Conservation (phyloP, 1,140 invertebrate genomes). For the Macrotrachela quadricornifera region DNA sequence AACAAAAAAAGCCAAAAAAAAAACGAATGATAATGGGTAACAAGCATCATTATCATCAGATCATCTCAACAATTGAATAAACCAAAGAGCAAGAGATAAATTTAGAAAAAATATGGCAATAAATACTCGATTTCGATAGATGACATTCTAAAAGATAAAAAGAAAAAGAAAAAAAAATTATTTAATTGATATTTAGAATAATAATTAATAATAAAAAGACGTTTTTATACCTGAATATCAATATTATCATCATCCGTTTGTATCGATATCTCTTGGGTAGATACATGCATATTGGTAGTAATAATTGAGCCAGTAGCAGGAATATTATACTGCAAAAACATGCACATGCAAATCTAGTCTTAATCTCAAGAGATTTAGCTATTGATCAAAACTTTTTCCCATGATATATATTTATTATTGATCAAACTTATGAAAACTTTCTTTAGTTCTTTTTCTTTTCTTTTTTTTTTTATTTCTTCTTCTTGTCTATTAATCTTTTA, state of each 20-base stretch:
- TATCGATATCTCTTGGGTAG: not conserved
- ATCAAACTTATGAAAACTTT: not conserved
- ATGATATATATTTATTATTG: not conserved
- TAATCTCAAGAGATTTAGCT: not conserved
- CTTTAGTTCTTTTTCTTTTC: not conserved
- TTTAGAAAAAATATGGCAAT: constrained; percentile 7
- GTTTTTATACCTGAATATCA: not conserved
- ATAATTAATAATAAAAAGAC: not conserved
- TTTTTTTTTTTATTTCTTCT: too few relatives aligned
- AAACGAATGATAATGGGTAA: too few relatives aligned
- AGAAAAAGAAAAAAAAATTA: not conserved
- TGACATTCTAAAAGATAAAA: constrained; percentile 4
- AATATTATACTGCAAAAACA: not conserved
- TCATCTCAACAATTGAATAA: constrained; percentile 8
- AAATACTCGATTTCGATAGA: constrained; percentile 5
- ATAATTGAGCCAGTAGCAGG: not conserved
- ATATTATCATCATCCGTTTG: constrained; percentile 5
- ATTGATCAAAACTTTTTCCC: constrained; percentile 7
- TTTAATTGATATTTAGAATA: not conserved
- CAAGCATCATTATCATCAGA: too few relatives aligned
- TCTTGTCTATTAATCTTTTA: too few relatives aligned
- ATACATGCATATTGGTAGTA: constrained; percentile 5
- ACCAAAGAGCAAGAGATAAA: constrained; percentile 8
- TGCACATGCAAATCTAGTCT: not conserved
- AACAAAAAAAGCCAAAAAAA: too few relatives aligned